A percentile compares a stretch with the other conserved stretches of the same genome.
phyloP scores from a whole-genome alignment of 1,140 invertebrate species.

The Megathymus violae region DNA sequence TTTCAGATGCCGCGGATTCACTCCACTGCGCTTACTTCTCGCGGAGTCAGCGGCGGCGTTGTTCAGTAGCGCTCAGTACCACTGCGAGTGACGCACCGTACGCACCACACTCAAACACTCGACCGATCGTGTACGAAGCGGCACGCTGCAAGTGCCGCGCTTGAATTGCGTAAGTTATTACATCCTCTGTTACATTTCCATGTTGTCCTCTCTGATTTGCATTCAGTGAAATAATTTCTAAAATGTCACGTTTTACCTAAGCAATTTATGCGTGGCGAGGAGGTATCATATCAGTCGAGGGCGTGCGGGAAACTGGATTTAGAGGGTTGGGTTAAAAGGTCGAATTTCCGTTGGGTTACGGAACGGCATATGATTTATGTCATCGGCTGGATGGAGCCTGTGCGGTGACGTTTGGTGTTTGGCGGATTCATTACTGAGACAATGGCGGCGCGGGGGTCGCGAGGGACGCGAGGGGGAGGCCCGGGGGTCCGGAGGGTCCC shows the following conservation, averaged over 20 bases:
- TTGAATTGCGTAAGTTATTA: conserved; percentile 56
- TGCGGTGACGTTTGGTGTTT: conserved; percentile 78
- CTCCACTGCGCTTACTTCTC: conserved; percentile 4
- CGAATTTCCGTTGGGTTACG: conserved; percentile 53
- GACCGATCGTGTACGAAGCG: background rate
- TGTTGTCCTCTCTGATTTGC: conserved; percentile 69
- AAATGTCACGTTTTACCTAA: conserved; percentile 70
- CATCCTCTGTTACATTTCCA: conserved; percentile 56
- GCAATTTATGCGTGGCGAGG: conserved; percentile 43
- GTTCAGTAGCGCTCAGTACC: background rate
- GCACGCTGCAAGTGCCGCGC: background rate
- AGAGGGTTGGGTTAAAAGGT: conserved; percentile 45
- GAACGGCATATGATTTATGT: conserved; percentile 64
- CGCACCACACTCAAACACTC: conserved; percentile 2
- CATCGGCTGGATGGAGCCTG: conserved; percentile 63
- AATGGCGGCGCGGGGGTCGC: conserved; percentile 54
- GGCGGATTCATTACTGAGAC: conserved; percentile 81
- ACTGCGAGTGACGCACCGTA: background rate
- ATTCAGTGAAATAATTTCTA: conserved; percentile 73
- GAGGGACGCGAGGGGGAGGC: no score
- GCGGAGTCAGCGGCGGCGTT: background rate
- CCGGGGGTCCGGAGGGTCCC: conserved; percentile 31
- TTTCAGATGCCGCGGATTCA: conserved; percentile 54
- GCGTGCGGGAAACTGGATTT: conserved; percentile 42
- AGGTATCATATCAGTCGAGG: conserved; percentile 19